These are phyloP conservation scores for Monopis laevigella DNA, from an alignment of 2,888 invertebrate genomes.

Conservation along the genomic window DNA sequence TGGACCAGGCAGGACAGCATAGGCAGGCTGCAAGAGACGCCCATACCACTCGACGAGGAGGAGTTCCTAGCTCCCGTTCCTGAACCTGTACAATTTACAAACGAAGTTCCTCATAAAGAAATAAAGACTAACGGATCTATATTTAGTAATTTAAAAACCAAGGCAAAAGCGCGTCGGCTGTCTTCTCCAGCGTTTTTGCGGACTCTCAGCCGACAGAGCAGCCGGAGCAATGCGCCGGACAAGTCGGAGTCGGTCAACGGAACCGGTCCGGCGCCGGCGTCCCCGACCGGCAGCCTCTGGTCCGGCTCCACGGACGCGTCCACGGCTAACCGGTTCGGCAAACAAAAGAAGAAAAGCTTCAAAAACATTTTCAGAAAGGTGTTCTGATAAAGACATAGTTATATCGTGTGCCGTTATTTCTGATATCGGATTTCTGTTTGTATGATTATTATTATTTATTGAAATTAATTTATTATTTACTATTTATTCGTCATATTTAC, in stretches of 20 bases:
- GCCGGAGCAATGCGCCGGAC: slow-evolving; percentile 45
- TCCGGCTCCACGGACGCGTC: slow-evolving; percentile 58
- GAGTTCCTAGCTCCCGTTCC: slow-evolving; percentile 60
- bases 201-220: slow-evolving; percentile 61
- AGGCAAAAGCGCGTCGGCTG: slow-evolving; percentile 61
- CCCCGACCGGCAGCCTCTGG: slow-evolving; percentile 56
- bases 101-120: slow-evolving; percentile 32
- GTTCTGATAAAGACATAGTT: too few species aligned
- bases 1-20: slow-evolving; percentile 44
- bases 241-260: slow-evolving; percentile 51
- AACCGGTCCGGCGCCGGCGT: slow-evolving; percentile 46
- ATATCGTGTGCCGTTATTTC: too few species aligned
- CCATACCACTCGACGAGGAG: slow-evolving; percentile 65
- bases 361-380: slow-evolving; percentile 83
- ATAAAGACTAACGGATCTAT: slow-evolving; percentile 57
- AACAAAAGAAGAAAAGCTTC: slow-evolving; percentile 73
- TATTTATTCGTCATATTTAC: too few species aligned
- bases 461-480: too few species aligned
- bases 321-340: slow-evolving; percentile 42
- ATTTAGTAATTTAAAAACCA: slow-evolving; percentile 53
- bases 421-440: too few species aligned
- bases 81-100: slow-evolving; percentile 46
- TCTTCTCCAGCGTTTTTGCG: slow-evolving; percentile 70
- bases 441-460: too few species aligned
- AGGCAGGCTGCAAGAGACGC: slow-evolving; percentile 51